phyloP scores from a whole-genome alignment of 2,797 vertebrate genomes.

The Okamejei kenojei region DNA sequence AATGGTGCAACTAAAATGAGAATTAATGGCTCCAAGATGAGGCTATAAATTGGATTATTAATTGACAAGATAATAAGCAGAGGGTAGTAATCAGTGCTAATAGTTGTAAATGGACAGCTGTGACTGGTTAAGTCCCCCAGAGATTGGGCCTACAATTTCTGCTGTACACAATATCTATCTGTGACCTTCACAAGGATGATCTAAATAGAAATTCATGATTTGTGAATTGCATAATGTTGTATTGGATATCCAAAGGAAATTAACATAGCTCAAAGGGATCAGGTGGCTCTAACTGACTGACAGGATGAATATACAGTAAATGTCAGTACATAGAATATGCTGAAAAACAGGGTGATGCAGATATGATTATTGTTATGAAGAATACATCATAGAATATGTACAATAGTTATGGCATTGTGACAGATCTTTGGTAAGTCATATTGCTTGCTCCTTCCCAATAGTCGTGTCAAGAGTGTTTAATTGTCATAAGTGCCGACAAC shows the following conservation, averaged over 20 bases:
- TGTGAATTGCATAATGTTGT: neutral
- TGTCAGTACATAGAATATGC: neutral
- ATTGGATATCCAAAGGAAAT: neutral
- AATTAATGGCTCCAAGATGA: neutral
- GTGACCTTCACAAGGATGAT: constrained; percentile 24
- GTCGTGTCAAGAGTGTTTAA: too few species aligned
- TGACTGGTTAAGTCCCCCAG: neutral
- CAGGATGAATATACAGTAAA: neutral
- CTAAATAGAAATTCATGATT: neutral
- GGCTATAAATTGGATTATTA: constrained; percentile 23
- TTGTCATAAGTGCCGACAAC: too few species aligned
- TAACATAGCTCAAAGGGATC: neutral
- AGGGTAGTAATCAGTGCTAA: neutral
- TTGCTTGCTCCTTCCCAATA: neutral
- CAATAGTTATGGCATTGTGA: too few species aligned
- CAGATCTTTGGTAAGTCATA: neutral
- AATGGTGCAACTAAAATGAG: neutral
- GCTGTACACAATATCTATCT: neutral
- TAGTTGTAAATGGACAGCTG: constrained; percentile 29
- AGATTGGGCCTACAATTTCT: neutral
- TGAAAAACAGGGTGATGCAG: neutral
- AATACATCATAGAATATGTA: too few species aligned
- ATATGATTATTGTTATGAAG: neutral
- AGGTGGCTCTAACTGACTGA: neutral
- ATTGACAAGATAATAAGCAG: constrained; percentile 31